Evolutionary conservation across 2,797 vertebrate genomes (phyloP), one percentile per base, ranked within the genome.

Genomic region (Gymnopithys bicolor): DNA sequence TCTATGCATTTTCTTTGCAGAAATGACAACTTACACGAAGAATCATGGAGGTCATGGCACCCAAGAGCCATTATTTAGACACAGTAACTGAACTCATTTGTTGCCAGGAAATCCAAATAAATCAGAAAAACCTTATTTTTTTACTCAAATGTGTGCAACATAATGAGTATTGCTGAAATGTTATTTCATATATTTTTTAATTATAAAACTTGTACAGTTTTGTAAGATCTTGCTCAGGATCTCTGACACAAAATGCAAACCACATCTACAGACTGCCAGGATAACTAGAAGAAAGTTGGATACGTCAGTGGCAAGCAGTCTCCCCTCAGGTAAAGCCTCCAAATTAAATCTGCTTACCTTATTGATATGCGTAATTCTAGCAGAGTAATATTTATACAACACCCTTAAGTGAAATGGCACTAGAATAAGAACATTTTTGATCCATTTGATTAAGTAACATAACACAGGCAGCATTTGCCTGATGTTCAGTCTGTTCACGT

Each of bases 331-430:
- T 18, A 46, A 8, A 90, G 51, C 39, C 39, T 67, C 60, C 55
- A 58, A 63, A 91, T 66, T 63, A 82, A 69, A 95, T 62, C 75
- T 77, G 55, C 63, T 93, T 79, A 48, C 62, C n/a, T 84, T 86
- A 74, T 76, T 63, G 13, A 63, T 23, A 48, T 7, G 21, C 43
- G 14, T 83, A 71, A 75, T 69, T 92, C 43, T 66, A 93, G 71
- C 58, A 87, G 43, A 89, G n/a, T 24, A 74, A n/a, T 43, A 83
- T 89, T 89, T 87, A 82, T 52, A 60, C 51, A 93, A 77, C 13
- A 80, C 8, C 69, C 45, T 66, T 63, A 70, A 77, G 7, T 87
- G 68, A 83, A 91, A 70, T 21, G 24, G 32, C 66, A 84, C 21
- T 56, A 84, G 69, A 87, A 41, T 22, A 77, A 80, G 43, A 85